phyloP scores from a whole-genome alignment of 2,888 invertebrate genomes.

The Cepaea hortensis region DNA sequence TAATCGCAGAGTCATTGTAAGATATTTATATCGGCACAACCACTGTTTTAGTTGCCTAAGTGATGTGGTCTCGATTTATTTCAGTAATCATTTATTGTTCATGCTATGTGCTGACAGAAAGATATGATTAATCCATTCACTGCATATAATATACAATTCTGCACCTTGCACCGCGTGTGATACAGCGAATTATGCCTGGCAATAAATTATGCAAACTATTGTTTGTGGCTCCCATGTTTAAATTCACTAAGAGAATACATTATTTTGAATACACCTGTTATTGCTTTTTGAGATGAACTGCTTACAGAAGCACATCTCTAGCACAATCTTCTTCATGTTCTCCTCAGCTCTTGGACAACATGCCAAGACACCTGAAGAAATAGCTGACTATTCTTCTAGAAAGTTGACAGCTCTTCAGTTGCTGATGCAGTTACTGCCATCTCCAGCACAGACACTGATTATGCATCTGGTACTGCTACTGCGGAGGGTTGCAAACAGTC shows the following conservation, averaged over 20 bases:
- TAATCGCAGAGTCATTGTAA: too few relatives aligned
- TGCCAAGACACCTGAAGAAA: constrained; percentile 12
- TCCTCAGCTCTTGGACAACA: constrained; percentile 28
- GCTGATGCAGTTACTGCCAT: constrained; percentile 37
- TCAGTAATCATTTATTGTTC: background rate
- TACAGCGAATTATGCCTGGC: too few relatives aligned
- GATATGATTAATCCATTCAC: too few relatives aligned
- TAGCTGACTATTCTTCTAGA: background rate
- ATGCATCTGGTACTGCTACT: constrained; percentile 16
- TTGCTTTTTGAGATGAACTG: too few relatives aligned
- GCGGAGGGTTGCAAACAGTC: background rate
- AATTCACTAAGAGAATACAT: too few relatives aligned
- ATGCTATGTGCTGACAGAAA: background rate
- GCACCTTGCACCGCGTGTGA: too few relatives aligned
- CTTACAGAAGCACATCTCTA: background rate
- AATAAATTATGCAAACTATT: too few relatives aligned
- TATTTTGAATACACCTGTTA: too few relatives aligned
- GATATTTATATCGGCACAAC: too few relatives aligned
- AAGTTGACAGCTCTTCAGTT: constrained; percentile 39
- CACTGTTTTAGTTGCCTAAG: too few relatives aligned
- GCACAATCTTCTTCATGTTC: background rate
- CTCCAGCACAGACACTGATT: background rate
- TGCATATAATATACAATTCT: too few relatives aligned
- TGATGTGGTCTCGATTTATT: background rate
- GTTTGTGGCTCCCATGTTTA: too few relatives aligned